Percentiles rank a stretch among this genome's conserved stretches.
These are phyloP conservation scores for Zenarchopterus dispar DNA, from an alignment of 2,797 vertebrate genomes.

Conservation along the genomic window DNA sequence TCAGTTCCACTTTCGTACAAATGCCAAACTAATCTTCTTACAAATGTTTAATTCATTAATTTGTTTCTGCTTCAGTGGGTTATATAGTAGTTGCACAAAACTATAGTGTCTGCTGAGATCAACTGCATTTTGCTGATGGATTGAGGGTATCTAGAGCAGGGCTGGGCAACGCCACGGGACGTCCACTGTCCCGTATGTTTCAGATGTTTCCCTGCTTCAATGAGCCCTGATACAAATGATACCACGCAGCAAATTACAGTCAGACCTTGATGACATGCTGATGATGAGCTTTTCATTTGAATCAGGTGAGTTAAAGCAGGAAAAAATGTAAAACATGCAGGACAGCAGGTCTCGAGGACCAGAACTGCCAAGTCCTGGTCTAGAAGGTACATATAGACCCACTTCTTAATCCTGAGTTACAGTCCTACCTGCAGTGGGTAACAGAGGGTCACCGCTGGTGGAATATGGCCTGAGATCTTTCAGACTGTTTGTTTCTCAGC, in stretches of 20 bases:
- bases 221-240: too few relatives aligned
- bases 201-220: too few relatives aligned
- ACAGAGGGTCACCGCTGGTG: slow-evolving; percentile 39
- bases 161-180: too few relatives aligned
- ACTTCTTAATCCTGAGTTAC: slow-evolving; percentile 41
- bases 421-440: slow-evolving; percentile 37
- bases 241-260: too few relatives aligned
- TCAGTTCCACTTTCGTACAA: too few relatives aligned
- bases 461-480: slow-evolving; percentile 44
- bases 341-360: too few relatives aligned
- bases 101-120: slow-evolving; percentile 16
- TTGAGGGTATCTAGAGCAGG: slow-evolving; percentile 21
- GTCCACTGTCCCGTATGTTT: too few relatives aligned
- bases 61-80: slow-evolving; percentile 1
- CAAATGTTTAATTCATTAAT: slow-evolving; percentile 2
- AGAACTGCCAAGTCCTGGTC: too few relatives aligned
- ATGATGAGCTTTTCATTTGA: too few relatives aligned
- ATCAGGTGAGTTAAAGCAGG: too few relatives aligned
- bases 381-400: slow-evolving; percentile 19
- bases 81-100: slow-evolving; percentile 13
- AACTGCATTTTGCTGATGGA: slow-evolving; percentile 35
- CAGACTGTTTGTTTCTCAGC: slow-evolving; percentile 42
- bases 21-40: not conserved
- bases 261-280: too few relatives aligned
- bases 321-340: too few relatives aligned